Evolutionary conservation across 1,140 invertebrate species (phyloP).

Genomic region (Drosophila bocki): DNA sequence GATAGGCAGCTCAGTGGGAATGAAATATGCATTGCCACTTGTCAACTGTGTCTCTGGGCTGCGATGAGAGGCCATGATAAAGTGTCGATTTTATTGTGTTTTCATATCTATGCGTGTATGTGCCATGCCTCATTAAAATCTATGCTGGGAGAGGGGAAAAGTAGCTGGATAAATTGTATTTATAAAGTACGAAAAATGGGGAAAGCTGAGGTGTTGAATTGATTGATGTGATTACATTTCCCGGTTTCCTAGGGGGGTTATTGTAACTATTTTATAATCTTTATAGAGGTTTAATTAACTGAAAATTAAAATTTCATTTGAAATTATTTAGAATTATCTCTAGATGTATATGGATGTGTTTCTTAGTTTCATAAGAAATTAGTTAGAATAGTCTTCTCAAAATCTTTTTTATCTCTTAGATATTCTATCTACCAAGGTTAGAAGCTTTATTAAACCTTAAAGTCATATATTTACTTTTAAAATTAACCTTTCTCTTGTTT

Average conservation of each 20-base stretch:
- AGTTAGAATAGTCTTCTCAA: too few relatives aligned
- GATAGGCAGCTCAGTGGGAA: slow-evolving; percentile 29
- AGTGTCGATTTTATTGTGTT: slow-evolving; percentile 28
- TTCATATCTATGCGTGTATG: slow-evolving; percentile 5
- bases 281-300: background rate
- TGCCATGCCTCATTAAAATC: slow-evolving; percentile 21
- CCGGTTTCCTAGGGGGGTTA: background rate
- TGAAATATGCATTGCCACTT: slow-evolving; percentile 47
- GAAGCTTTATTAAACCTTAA: background rate
- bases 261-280: background rate
- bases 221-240: slow-evolving; percentile 5
- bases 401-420: too few relatives aligned
- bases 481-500: too few relatives aligned
- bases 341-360: background rate
- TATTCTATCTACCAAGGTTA: background rate
- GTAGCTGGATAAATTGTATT: background rate
- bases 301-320: too few relatives aligned
- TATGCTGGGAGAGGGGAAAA: background rate
- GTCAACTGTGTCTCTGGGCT: slow-evolving; percentile 12
- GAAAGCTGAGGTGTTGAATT: slow-evolving; percentile 13
- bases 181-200: slow-evolving; percentile 21
- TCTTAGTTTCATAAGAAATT: too few relatives aligned
- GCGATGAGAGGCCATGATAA: slow-evolving; percentile 25
- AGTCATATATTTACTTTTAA: background rate
- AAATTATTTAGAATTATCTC: too few relatives aligned